These are phyloP conservation scores for Cataglyphis cursor DNA, from an alignment of 2,888 invertebrate species.

Conservation along the genomic window DNA sequence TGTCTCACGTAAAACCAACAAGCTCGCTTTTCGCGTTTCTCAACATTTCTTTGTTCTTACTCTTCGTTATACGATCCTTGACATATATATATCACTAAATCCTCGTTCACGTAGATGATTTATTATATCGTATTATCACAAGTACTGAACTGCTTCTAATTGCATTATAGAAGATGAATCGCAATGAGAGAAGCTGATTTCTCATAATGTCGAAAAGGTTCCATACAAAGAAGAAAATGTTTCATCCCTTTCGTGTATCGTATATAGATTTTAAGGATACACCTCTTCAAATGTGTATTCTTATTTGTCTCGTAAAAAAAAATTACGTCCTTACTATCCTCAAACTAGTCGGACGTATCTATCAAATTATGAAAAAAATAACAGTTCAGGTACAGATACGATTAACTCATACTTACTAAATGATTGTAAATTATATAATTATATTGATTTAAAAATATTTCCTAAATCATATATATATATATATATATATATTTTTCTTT, in stretches of 20 bases:
- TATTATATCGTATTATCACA: slow-evolving; percentile 52
- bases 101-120: slow-evolving; percentile 53
- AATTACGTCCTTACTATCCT: slow-evolving; percentile 1
- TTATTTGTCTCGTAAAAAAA: slow-evolving; percentile 37
- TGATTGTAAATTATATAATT: slow-evolving; percentile 42
- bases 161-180: slow-evolving; percentile 44
- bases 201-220: slow-evolving; percentile 35
- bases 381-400: slow-evolving; percentile 52
- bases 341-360: slow-evolving; percentile 49
- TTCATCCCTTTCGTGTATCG: slow-evolving; percentile 53
- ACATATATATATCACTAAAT: slow-evolving; percentile 39
- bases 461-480: slow-evolving; percentile 44
- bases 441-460: slow-evolving; percentile 42
- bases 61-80: slow-evolving; percentile 38
- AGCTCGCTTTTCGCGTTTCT: slow-evolving; percentile 34
- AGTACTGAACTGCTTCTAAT: slow-evolving; percentile 52
- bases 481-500: slow-evolving; percentile 11
- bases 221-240: slow-evolving; percentile 48
- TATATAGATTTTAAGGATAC: slow-evolving; percentile 50
- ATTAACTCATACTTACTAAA: slow-evolving; percentile 48
- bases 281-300: slow-evolving; percentile 35
- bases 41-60: slow-evolving; percentile 35
- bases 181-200: slow-evolving; percentile 38
- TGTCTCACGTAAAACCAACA: slow-evolving; percentile 48
- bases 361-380: slow-evolving; percentile 54